A percentile compares a stretch with the other conserved stretches of the same genome.
Evolutionary conservation across 2,888 invertebrate species (phyloP).

Genomic region (Amorpha juglandis): DNA sequence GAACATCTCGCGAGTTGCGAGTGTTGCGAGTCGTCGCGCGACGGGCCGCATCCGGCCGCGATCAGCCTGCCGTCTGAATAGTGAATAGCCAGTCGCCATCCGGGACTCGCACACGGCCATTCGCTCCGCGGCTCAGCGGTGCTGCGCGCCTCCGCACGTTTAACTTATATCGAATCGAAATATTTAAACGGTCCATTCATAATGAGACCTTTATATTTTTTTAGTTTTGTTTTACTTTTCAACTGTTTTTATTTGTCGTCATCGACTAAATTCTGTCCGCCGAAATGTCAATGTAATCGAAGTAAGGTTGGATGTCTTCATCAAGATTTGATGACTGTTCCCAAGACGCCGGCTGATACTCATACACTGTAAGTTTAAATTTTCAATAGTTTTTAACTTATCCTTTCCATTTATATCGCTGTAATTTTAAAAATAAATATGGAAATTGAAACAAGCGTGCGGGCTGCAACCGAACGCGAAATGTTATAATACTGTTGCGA

Average conservation of each 20-base stretch:
- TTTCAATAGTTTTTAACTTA: conserved; percentile 34
- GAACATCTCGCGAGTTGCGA: conserved; percentile 10
- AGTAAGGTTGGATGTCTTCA: conserved; percentile 65
- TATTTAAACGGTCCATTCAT: conserved; percentile 30
- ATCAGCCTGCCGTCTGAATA: conserved; percentile 29
- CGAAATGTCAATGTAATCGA: conserved; percentile 63
- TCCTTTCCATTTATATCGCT: conserved; percentile 36
- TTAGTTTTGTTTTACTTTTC: conserved; percentile 56
- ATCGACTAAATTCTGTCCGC: conserved; percentile 57
- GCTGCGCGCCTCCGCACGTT: conserved; percentile 28
- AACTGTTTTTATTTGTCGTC: conserved; percentile 44
- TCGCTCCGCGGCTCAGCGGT: conserved; percentile 31
- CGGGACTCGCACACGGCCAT: conserved; percentile 46
- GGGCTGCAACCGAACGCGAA: conserved; percentile 43
- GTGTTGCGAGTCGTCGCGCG: too few relatives aligned
- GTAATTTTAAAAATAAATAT: conserved; percentile 49
- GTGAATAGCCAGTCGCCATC: conserved; percentile 39
- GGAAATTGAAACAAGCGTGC: conserved; percentile 39
- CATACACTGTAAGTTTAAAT: conserved; percentile 68
- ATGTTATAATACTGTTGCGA: conserved; percentile 51
- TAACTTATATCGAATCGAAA: conserved; percentile 27
- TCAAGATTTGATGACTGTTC: conserved; percentile 60
- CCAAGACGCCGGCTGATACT: conserved; percentile 59
- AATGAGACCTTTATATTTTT: conserved; percentile 50
- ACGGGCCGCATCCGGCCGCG: too few relatives aligned